Conservation (phyloP, 2,888 invertebrate species). For the Sesamia inferens region DNA sequence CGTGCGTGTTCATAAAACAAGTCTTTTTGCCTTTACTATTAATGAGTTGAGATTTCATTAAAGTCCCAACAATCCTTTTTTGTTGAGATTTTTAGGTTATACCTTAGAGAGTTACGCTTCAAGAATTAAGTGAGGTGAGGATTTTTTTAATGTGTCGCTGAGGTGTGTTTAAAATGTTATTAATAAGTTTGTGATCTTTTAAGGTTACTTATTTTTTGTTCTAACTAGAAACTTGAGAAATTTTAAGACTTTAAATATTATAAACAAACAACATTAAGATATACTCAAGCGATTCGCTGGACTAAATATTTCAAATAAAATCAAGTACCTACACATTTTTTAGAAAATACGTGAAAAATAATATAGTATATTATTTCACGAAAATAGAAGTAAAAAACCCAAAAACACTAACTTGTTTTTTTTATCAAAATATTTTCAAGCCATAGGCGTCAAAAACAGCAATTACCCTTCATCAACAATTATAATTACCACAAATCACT, state of each 20-base stretch:
- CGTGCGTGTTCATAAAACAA: constrained; percentile 77
- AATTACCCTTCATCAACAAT: constrained; percentile 58
- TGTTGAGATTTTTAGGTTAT: constrained; percentile 22
- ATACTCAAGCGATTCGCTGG: neutral
- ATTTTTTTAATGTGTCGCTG: constrained; percentile 12
- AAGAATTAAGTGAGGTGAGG: constrained; percentile 3
- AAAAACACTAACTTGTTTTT: constrained; percentile 28
- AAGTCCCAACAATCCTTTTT: constrained; percentile 59
- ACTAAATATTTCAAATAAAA: neutral
- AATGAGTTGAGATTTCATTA: constrained; percentile 79
- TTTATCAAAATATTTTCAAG: neutral
- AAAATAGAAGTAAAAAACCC: neutral
- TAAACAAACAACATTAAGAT: neutral
- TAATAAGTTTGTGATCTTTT: neutral
- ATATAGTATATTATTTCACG: neutral
- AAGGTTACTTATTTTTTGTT: neutral
- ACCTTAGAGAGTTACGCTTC: constrained; percentile 33
- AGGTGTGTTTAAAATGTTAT: constrained; percentile 17
- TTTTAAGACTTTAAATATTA: neutral
- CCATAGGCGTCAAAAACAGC: constrained; percentile 12
- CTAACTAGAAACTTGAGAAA: neutral
- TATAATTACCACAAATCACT: constrained; percentile 64
- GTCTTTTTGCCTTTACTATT: constrained; percentile 82
- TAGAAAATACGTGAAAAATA: neutral
- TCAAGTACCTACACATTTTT: neutral